A percentile compares a stretch with the other conserved stretches of the same genome.
Conservation (phyloP, 2,888 invertebrate species). For the Acanthosepion esculentum region DNA sequence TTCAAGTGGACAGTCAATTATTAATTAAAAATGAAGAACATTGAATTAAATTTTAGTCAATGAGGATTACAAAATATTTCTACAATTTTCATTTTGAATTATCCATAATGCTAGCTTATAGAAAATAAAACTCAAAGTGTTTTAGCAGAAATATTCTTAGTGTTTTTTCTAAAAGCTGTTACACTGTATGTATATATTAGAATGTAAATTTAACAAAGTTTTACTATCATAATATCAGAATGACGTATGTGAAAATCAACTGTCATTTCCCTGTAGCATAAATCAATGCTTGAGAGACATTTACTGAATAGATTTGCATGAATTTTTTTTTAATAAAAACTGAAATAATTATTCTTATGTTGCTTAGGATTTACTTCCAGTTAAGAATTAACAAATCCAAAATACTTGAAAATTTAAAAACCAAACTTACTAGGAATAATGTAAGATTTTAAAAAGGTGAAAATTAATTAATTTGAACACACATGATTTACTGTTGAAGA, state of each 20-base stretch:
- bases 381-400: neutral
- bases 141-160: neutral
- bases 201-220: neutral
- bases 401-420: neutral
- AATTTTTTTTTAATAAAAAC: neutral
- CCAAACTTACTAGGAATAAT: neutral
- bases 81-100: neutral
- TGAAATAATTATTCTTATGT: neutral
- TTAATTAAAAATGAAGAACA: too few species aligned
- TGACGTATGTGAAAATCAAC: neutral
- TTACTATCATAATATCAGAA: neutral
- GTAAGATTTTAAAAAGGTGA: neutral
- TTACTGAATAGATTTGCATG: neutral
- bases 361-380: neutral
- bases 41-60: too few species aligned
- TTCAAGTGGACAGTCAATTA: neutral
- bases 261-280: neutral
- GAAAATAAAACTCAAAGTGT: neutral
- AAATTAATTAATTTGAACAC: neutral
- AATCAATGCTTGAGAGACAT: too few species aligned
- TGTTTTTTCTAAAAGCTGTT: neutral
- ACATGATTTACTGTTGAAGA: neutral
- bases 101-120: neutral
- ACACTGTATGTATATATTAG: neutral
- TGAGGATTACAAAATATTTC: neutral